Conservation (phyloP, 1,140 invertebrate species). For the Calliphora vicina region DNA sequence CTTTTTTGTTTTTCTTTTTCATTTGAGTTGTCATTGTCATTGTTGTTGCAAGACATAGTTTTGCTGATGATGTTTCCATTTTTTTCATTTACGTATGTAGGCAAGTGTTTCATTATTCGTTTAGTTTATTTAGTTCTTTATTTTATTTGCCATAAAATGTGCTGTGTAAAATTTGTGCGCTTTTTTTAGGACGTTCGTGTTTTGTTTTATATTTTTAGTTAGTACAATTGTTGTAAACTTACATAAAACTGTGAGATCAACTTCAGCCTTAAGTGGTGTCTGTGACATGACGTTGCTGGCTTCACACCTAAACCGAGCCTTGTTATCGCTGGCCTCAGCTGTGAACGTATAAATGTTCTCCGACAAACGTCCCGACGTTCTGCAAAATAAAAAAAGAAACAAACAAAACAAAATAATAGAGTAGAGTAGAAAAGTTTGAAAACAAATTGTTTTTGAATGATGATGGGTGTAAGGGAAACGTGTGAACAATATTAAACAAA, state of each 20-base stretch:
- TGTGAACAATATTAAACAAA: too few relatives aligned
- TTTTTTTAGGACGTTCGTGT: neutral
- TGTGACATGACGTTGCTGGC: conserved; percentile 89
- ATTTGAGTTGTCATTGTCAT: too few relatives aligned
- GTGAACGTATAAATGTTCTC: conserved; percentile 87
- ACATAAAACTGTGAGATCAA: conserved; percentile 91
- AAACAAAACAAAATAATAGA: neutral
- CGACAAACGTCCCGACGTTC: conserved; percentile 78
- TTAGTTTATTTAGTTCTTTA: too few relatives aligned
- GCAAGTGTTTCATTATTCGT: too few relatives aligned
- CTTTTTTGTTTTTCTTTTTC: too few relatives aligned
- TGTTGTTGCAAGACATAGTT: neutral
- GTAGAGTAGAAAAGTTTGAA: neutral
- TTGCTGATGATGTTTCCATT: neutral
- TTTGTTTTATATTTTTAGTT: neutral
- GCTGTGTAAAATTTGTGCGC: neutral
- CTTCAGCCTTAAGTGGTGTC: conserved; percentile 79
- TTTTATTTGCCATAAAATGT: neutral
- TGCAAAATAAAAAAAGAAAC: conserved; percentile 14
- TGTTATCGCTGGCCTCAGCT: conserved; percentile 88
- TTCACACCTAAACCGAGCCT: conserved; percentile 90
- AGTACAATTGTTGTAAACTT: conserved; percentile 67
- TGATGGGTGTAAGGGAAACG: neutral
- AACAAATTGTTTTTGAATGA: neutral
- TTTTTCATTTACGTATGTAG: neutral